A percentile compares a stretch with the other conserved stretches of the same genome.
Evolutionary conservation across 2,113 vertebrate genomes (phyloP).

Genomic region (Serranochromis macrocephalus): DNA sequence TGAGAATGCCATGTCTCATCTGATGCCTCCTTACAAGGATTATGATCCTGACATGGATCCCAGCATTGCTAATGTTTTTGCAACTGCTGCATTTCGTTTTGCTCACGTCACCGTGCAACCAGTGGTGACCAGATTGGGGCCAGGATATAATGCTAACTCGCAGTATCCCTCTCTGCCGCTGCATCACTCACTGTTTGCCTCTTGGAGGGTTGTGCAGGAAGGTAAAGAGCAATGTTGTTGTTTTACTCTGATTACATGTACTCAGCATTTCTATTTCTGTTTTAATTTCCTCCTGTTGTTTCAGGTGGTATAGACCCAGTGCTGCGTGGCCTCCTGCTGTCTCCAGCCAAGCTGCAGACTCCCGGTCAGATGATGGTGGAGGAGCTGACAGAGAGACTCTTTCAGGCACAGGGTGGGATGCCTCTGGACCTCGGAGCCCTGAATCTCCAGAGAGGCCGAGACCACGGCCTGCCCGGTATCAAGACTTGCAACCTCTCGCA

Average conservation of each 20-base stretch:
- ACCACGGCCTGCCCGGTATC: conserved; percentile 81
- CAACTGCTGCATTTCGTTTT: conserved; percentile 75
- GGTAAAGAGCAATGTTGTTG: conserved; percentile 26
- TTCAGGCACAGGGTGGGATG: conserved; percentile 74
- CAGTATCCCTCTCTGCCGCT: conserved; percentile 67
- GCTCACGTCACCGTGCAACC: conserved; percentile 77
- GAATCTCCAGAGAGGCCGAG: conserved; percentile 78
- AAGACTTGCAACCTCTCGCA: background rate
- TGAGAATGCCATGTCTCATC: conserved; percentile 17
- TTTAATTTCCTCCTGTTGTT: background rate
- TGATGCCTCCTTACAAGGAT: conserved; percentile 63
- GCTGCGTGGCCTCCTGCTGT: conserved; percentile 70
- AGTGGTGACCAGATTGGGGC: conserved; percentile 63
- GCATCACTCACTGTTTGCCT: conserved; percentile 74
- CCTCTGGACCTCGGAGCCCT: conserved; percentile 80
- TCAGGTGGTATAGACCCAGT: conserved; percentile 76
- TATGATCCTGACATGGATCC: conserved; percentile 66
- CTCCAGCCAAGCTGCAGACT: conserved; percentile 74
- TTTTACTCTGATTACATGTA: background rate
- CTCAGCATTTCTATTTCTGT: background rate
- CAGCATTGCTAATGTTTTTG: conserved; percentile 72
- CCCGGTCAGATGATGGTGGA: conserved; percentile 79
- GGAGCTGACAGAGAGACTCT: conserved; percentile 74
- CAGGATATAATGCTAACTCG: conserved; percentile 57
- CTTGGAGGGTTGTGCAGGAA: conserved; percentile 74